phyloP scores from a whole-genome alignment of 2,797 vertebrate species.

The Myotis myotis region DNA sequence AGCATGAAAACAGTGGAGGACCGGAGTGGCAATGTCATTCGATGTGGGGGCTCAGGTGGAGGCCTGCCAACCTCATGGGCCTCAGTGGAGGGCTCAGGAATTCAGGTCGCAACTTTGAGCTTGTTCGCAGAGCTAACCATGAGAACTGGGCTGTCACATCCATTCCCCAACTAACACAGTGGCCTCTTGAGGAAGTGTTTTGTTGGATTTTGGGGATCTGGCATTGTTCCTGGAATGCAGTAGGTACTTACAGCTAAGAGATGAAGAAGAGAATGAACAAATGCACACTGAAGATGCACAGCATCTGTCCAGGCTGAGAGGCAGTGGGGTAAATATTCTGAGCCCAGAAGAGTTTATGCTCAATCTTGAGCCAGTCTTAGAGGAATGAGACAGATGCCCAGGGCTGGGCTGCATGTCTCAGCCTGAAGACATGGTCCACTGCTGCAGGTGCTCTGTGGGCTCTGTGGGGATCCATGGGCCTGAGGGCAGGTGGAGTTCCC shows the following conservation, averaged over 20 bases:
- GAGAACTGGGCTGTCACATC: not conserved
- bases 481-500: not conserved
- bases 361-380: not conserved
- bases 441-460: not conserved
- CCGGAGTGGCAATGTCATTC: no score
- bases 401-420: not conserved
- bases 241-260: not conserved
- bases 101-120: not conserved
- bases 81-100: not conserved
- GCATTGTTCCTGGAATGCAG: not conserved
- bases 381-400: not conserved
- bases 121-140: not conserved
- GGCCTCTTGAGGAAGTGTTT: not conserved
- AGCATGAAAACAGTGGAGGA: not conserved
- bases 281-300: not conserved
- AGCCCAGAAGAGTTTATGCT: not conserved
- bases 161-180: no score
- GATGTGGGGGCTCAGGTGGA: not conserved
- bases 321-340: no score
- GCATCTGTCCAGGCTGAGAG: rapidly evolving
- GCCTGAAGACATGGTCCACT: not conserved
- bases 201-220: not conserved
- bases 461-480: not conserved
- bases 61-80: not conserved
- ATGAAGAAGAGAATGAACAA: not conserved